Percentiles rank a stretch among this genome's conserved stretches.
phyloP scores from a whole-genome alignment of 2,797 vertebrate genomes.

The Tamandua tetradactyla region DNA sequence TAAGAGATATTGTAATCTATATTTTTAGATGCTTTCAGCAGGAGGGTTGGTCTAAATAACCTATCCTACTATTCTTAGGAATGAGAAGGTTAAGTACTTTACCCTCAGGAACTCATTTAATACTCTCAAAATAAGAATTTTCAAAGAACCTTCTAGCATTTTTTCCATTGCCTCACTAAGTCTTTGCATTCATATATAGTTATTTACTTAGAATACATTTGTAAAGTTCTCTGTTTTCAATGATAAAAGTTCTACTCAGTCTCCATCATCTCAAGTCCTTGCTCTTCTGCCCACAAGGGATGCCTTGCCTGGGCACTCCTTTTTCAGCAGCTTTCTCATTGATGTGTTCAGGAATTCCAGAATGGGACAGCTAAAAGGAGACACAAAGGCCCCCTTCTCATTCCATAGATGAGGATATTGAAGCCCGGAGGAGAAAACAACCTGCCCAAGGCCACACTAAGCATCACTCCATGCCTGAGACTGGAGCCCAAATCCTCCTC shows the following conservation, averaged over 20 bases:
- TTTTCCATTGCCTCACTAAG: not conserved
- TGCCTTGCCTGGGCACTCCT: not conserved
- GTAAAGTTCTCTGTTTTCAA: not conserved
- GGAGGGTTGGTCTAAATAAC: conserved; percentile 26
- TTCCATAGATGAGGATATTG: not conserved
- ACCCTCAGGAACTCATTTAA: not conserved
- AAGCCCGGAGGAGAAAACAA: not conserved
- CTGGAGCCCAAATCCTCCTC: not conserved
- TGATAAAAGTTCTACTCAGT: not conserved
- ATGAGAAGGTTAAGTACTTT: not conserved
- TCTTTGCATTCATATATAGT: not conserved
- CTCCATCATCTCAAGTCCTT: not conserved
- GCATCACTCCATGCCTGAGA: not conserved
- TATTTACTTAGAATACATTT: not conserved
- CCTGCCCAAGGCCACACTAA: not conserved
- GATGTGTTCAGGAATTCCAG: not conserved
- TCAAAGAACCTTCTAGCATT: not conserved
- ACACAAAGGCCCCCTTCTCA: not conserved
- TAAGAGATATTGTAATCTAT: not conserved
- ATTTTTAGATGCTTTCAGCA: conserved; percentile 60
- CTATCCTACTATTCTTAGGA: conserved; percentile 31
- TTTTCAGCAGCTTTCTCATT: not conserved
- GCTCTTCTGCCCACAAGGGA: not conserved
- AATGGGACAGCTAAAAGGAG: not conserved
- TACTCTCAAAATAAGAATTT: not conserved